Conservation (phyloP, 2,797 vertebrate genomes). For the Nyctibius grandis region DNA sequence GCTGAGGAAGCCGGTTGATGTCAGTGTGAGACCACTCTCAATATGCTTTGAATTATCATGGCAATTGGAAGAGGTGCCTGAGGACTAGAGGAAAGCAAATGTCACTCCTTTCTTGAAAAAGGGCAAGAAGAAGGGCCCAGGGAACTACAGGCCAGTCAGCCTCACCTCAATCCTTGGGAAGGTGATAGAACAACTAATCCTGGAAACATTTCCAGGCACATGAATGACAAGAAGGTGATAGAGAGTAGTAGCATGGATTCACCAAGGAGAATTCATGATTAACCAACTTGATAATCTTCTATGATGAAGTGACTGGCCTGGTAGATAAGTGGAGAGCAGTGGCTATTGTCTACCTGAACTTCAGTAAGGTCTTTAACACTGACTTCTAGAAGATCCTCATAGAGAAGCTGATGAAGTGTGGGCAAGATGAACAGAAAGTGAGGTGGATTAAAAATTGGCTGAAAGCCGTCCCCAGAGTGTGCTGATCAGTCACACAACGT, state of each 20-base stretch:
- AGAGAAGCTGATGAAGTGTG: neutral
- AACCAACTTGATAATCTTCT: neutral
- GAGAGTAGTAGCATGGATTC: neutral
- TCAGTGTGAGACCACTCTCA: neutral
- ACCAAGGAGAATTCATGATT: neutral
- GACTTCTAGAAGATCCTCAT: no score
- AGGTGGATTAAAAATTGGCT: neutral
- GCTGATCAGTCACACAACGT: neutral
- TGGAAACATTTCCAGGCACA: neutral
- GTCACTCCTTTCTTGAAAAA: no score
- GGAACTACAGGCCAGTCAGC: no score
- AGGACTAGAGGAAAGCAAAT: no score
- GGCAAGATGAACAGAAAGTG: neutral
- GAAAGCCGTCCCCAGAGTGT: neutral
- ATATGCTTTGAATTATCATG: neutral
- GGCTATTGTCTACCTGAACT: neutral
- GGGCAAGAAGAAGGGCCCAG: no score
- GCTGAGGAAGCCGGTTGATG: neutral
- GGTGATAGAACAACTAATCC: neutral
- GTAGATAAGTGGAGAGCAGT: neutral
- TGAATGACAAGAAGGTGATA: neutral
- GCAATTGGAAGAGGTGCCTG: neutral
- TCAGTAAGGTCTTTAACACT: neutral
- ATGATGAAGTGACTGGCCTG: neutral
- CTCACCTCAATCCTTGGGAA: neutral